Evolutionary conservation across 2,797 vertebrate genomes (phyloP), one percentile per base, ranked within the genome.

Genomic region (Ambastaia sidthimunki): DNA sequence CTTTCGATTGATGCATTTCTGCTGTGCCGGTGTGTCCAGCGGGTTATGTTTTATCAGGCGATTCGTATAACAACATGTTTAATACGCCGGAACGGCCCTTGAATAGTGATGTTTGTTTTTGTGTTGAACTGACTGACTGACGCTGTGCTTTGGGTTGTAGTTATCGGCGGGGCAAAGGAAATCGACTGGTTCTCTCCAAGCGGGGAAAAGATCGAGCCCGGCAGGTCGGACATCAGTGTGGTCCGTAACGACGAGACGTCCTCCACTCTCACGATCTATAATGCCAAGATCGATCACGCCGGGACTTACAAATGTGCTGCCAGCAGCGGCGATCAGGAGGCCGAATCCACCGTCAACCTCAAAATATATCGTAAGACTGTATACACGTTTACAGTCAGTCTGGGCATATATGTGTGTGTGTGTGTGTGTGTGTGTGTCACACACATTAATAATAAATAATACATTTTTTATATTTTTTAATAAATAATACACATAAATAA

Each of bases 281-380:
- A 95, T 0, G 96, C 96, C 48, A 93, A 94, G 78, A 94, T 94
- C 0, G 96, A 98, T 0, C 95, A 96, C 0, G 97, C 95, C 0
- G 98, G 98, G 82, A 96, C 95, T 19, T 99, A 99, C 88, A 99
- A 95, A 90, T 99, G 98, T 7, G 93, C 98, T 47, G 96, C 97
- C 82, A 93, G 93, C 34, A 90, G 76, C 0, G 95, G 95, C 16
- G 95, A 96, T 85, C 93, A 92, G 6, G 95, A 96, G 79, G 94
- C 91, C 0, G 97, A 99, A 90, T 94, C 97, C 85, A 98, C 97
- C 0, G 95, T 99, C 90, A 97, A 96, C 2, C 96, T 99, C 85
- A 97, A 97, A 88, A 97, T 99, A 82, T 98, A 97, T 88, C 98
- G 98, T 99, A 94, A 95, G 97, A 80, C 41, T 44, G 41, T 44